Evolutionary conservation across 2,797 vertebrate genomes (phyloP).

Genomic region (Periparus ater): DNA sequence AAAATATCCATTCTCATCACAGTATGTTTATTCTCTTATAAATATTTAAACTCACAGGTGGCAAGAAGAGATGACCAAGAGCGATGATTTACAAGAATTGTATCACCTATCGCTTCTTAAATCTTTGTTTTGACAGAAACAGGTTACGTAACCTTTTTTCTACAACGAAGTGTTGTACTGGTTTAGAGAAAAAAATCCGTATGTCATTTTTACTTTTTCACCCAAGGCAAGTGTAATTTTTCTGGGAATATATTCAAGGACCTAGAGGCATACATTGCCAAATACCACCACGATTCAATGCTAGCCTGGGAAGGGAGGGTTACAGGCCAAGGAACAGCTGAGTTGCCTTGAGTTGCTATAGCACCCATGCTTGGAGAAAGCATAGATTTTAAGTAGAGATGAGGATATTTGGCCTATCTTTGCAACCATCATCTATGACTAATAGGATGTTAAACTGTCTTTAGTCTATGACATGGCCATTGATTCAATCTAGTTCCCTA

Average conservation of each 20-base stretch:
- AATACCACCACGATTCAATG: not conserved
- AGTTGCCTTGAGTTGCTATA: not conserved
- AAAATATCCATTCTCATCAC: not conserved
- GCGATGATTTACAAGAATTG: not conserved
- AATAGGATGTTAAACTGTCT: not conserved
- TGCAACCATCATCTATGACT: not conserved
- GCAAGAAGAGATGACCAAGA: not conserved
- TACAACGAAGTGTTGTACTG: not conserved
- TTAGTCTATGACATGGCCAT: not conserved
- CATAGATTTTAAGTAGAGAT: not conserved
- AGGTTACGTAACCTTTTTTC: not conserved
- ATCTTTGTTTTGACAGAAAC: not conserved
- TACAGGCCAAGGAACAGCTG: not conserved
- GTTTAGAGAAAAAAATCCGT: not conserved
- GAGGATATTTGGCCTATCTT: not conserved
- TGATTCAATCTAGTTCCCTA: not conserved
- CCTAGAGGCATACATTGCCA: not conserved
- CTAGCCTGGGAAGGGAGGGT: not conserved
- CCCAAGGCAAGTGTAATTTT: not conserved
- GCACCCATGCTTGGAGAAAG: not conserved
- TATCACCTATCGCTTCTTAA: not conserved
- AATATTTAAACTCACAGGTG: not conserved
- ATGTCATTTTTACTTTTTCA: not conserved
- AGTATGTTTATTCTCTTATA: not conserved
- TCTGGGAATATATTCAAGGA: not conserved